Conservation (phyloP, 2,113 vertebrate genomes). For the Oxygymnocypris stewartii region DNA sequence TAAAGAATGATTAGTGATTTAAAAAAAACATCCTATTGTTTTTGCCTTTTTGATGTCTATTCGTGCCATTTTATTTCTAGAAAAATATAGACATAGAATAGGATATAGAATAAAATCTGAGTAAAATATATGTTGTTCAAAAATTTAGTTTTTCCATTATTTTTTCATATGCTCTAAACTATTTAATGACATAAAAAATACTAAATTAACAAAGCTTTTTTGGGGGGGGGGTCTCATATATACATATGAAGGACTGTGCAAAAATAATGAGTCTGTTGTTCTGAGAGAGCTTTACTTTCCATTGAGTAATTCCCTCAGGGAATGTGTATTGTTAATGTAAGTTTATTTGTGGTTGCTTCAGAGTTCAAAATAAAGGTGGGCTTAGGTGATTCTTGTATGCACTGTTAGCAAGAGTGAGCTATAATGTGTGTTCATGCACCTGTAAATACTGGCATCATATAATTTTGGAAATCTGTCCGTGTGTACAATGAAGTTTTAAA, state of each 20-base stretch:
- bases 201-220: no score
- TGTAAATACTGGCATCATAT: neutral
- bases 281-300: conserved; percentile 53
- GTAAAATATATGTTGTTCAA: no score
- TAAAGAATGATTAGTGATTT: no score
- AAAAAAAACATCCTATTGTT: no score
- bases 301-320: conserved; percentile 52
- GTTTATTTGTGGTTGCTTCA: conserved; percentile 27
- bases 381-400: neutral
- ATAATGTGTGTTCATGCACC: neutral
- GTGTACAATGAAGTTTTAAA: conserved; percentile 23
- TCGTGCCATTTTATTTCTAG: no score
- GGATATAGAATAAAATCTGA: no score
- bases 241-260: neutral
- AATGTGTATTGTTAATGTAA: conserved; percentile 42
- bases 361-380: conserved; percentile 45
- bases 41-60: no score
- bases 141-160: no score
- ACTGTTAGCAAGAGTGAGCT: neutral
- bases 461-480: neutral
- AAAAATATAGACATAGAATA: no score
- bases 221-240: no score
- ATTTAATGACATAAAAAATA: no score
- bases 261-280: neutral
- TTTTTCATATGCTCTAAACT: no score